Conservation (phyloP, 2,113 vertebrate species). For the Pseudois nayaur region DNA sequence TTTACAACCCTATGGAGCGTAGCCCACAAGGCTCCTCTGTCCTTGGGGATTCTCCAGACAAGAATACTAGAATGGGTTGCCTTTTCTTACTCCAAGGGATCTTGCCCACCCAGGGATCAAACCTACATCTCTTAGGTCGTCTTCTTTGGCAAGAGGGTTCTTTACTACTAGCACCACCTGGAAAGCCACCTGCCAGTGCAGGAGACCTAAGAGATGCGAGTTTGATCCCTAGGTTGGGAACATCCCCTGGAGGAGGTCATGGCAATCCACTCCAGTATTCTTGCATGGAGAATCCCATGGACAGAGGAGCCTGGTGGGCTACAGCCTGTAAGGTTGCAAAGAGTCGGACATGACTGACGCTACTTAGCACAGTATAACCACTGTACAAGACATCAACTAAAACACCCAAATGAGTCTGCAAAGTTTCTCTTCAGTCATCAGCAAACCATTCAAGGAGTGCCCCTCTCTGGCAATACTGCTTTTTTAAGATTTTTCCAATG, state of each 20-base stretch:
- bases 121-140: background rate
- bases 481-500: background rate
- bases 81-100: background rate
- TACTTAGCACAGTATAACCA: background rate
- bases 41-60: background rate
- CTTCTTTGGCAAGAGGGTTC: background rate
- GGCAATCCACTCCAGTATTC: background rate
- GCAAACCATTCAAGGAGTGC: background rate
- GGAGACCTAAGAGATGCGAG: rapidly evolving
- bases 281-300: rapidly evolving
- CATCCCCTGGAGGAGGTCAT: background rate
- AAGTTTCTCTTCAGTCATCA: background rate
- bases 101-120: background rate
- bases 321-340: background rate
- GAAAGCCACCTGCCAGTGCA: background rate
- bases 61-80: background rate
- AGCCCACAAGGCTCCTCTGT: background rate
- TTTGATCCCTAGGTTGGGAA: background rate
- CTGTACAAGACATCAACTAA: background rate
- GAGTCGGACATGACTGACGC: rapidly evolving
- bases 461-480: background rate
- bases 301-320: background rate
- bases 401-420: background rate
- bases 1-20: background rate
- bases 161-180: background rate